These are phyloP conservation scores for Onthophagus taurus DNA, from an alignment of 1,140 invertebrate species.

Conservation along the genomic window DNA sequence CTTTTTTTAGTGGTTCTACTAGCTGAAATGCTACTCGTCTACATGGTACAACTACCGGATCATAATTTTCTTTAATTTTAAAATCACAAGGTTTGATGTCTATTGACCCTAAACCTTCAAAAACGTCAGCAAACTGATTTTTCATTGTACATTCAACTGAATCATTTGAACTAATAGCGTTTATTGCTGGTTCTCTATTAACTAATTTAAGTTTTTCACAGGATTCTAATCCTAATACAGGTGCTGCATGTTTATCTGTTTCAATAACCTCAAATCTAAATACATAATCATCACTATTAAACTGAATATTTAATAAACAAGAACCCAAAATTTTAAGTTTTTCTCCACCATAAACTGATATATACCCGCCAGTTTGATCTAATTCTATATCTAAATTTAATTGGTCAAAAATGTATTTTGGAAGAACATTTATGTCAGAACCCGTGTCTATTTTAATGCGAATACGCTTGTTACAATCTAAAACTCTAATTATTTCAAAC, in stretches of 20 bases:
- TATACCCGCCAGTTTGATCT: neutral
- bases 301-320: neutral
- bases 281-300: neutral
- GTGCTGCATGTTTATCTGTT: neutral
- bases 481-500: neutral
- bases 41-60: constrained; percentile 26
- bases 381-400: neutral
- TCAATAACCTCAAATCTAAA: neutral
- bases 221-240: neutral
- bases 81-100: constrained; percentile 10
- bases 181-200: neutral
- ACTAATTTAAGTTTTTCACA: neutral
- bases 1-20: constrained; percentile 27
- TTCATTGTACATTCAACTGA: too few species aligned
- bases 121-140: constrained; percentile 3
- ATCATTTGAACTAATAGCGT: neutral
- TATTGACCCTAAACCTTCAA: constrained; percentile 17
- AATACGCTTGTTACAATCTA: neutral
- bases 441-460: constrained; percentile 5
- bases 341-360: neutral
- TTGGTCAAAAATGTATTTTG: neutral
- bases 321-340: neutral
- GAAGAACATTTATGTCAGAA: neutral
- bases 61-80: constrained; percentile 15
- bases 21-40: constrained; percentile 33